Base-by-base conservation (phyloP, 2,797 vertebrate genomes). In the Melanotaenia trifasciata region DNA sequence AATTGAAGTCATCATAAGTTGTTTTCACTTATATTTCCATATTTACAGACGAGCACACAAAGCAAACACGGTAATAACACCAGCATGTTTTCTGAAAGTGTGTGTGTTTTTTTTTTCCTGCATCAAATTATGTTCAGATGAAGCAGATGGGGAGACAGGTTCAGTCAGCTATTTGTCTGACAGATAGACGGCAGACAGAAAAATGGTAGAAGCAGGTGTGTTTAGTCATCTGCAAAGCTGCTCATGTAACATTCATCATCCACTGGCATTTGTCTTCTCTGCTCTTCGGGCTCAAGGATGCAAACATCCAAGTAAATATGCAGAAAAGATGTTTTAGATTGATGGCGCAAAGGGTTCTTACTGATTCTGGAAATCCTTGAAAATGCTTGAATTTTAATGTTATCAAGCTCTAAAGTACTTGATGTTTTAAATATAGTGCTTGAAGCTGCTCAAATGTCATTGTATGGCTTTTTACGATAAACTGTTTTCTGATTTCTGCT, bases 241-340 rank as follows among this genome's bases (percentile, higher is more conserved):
- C 68, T 56, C 63, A 24, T 69, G 7, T n/a, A 63, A 28, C 70
- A 79, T 82, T 76, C 72, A 81, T 85, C 79, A 80, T 74, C 60
- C 43, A 16, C 59, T 57, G 63, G 71, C 69, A 83, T 69, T 58
- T 68, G 64, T 80, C 72, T 70, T 78, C 51, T 35, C 66, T 67
- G 60, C 36, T 75, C 67, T 68, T 74, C 75, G 57, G 9, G 32
- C 30, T 63, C 67, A 59, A 24, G 18, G 1, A 28, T 14, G 36
- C 13, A 6, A 57, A 57, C 3, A 24, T 43, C 18, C 45, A 58
- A 38, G 8, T 32, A 22, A 51, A 51, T n/a, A 24, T 50, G 45
- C 20, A 22, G 20, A n/a, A n/a, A 24, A 51, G 22, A 16, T 38
- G 50, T 32, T 32, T 30, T 26, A 56, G 28, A 16, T 33, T 58